Conservation (phyloP, 2,797 vertebrate genomes). For the Mallotus villosus region DNA sequence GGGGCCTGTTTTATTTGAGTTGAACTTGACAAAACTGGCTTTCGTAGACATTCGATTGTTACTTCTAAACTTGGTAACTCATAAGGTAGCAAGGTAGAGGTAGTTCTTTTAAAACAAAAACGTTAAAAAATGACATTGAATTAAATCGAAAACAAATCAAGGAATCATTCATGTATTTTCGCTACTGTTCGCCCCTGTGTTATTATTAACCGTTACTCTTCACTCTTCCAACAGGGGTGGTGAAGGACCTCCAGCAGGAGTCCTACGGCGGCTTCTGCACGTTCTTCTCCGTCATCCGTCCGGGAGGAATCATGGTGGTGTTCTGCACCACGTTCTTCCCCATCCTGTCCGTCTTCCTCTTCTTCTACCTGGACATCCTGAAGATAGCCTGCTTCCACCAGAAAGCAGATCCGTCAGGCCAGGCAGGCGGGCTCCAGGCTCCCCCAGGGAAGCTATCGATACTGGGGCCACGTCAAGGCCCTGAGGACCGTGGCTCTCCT, state of each 20-base stretch:
- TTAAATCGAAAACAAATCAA: neutral
- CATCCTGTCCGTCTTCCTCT: slow-evolving; percentile 78
- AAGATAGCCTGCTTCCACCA: slow-evolving; percentile 84
- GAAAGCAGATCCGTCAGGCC: slow-evolving; percentile 77
- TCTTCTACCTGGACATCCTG: slow-evolving; percentile 91
- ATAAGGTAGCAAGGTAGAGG: neutral
- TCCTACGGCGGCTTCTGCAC: slow-evolving; percentile 69
- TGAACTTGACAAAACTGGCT: no score
- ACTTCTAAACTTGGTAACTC: neutral
- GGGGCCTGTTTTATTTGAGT: no score
- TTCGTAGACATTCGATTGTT: no score
- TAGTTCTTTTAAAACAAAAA: no score
- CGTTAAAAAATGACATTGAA: neutral
- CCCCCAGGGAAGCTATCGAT: slow-evolving; percentile 35
- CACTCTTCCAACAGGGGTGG: slow-evolving; percentile 57
- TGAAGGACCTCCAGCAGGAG: slow-evolving; percentile 68
- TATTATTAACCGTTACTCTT: no score
- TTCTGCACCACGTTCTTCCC: slow-evolving; percentile 85
- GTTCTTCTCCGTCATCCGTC: slow-evolving; percentile 82
- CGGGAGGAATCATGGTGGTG: slow-evolving; percentile 73
- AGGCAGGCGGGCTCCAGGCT: slow-evolving; percentile 44
- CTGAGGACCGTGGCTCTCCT: slow-evolving; percentile 82
- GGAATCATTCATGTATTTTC: neutral
- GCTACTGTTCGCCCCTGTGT: no score
- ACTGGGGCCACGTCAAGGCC: slow-evolving; percentile 80